Conservation (phyloP, 2,888 invertebrate species). For the Melangyna quadrimaculata region DNA sequence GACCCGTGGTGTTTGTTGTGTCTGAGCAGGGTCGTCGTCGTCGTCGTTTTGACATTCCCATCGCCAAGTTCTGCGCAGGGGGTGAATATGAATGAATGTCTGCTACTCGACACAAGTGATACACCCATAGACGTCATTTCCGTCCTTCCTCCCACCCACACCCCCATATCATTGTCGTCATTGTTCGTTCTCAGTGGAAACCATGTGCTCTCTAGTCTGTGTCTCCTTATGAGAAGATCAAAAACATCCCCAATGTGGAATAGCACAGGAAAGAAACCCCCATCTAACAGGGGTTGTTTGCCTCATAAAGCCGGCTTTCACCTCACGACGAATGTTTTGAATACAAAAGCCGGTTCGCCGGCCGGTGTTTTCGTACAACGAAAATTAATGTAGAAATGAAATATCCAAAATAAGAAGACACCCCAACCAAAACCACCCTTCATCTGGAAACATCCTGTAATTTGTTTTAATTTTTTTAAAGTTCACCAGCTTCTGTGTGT, state of each 20-base stretch:
- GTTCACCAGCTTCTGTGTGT: neutral
- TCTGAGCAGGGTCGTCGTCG: constrained; percentile 57
- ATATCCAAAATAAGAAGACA: constrained; percentile 41
- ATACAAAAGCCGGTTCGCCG: constrained; percentile 50
- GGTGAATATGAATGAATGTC: constrained; percentile 67
- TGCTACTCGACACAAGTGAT: constrained; percentile 42
- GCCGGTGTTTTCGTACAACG: constrained; percentile 27
- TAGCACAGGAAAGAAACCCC: neutral
- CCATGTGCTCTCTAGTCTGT: constrained; percentile 36
- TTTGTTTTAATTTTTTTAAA: constrained; percentile 47
- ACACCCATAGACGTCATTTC: constrained; percentile 29
- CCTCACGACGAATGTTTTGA: constrained; percentile 35
- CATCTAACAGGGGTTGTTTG: constrained; percentile 60
- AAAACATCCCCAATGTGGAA: constrained; percentile 42
- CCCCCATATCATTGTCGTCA: neutral
- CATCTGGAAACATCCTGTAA: constrained; percentile 38
- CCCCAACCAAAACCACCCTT: neutral
- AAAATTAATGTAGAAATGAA: constrained; percentile 10
- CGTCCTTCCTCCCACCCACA: neutral
- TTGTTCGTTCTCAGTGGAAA: neutral
- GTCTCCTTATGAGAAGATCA: constrained; percentile 24
- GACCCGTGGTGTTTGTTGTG: constrained; percentile 67
- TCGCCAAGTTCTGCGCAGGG: constrained; percentile 17
- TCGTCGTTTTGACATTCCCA: constrained; percentile 53
- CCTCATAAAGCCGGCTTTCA: constrained; percentile 47